Evolutionary conservation across 2,797 vertebrate genomes (phyloP), one percentile per base, ranked within the genome.

Genomic region (Odontamblyopus lacepedii): DNA sequence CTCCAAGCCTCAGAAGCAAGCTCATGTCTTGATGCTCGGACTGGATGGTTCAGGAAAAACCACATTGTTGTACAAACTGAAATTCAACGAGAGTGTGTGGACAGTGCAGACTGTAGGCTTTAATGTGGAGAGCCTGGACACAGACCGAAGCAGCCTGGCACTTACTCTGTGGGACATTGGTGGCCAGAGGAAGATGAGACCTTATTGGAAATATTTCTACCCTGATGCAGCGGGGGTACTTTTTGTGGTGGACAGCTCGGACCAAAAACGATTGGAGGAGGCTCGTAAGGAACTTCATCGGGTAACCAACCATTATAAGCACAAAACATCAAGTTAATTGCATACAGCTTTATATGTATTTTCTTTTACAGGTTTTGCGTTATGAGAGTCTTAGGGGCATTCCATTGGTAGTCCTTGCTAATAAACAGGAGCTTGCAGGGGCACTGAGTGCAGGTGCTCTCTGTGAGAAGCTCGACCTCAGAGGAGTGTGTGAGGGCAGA

Each of bases 131-230:
- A 96, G 94, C 85, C 86, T 99, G 1, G 93, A 97, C 65, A 87
- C 85, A 0, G 84, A 85, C 73, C 91, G 90, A 29, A 87, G 75
- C 80, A 60, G 81, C 84, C 90, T 81, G 0, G 73, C 78, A 0
- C 61, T 98, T 84, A 98, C 94, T 0, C 79, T 98, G 71, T 99
- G 97, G 97, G 98, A 99, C 6, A 89, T 99, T 0, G 98, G 98
- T 26, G 98, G 97, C 0, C 97, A 99, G 81, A 88, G 50, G 65
- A 94, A 83, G 68, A 95, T 97, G 92, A 92, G 95, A 72, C 87
- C 88, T 19, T 92, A 93, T 83, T 98, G 96, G 96, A 94, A 67
- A 59, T 86, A 94, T 83, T 93, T 95, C 85, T 95, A 95, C 35
- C 84, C 93, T 23, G 96, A 95, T 73, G 94, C 90, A 0, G 92